Evolutionary conservation across 2,797 vertebrate species (phyloP).

Genomic region (Cottoperca gobio): DNA sequence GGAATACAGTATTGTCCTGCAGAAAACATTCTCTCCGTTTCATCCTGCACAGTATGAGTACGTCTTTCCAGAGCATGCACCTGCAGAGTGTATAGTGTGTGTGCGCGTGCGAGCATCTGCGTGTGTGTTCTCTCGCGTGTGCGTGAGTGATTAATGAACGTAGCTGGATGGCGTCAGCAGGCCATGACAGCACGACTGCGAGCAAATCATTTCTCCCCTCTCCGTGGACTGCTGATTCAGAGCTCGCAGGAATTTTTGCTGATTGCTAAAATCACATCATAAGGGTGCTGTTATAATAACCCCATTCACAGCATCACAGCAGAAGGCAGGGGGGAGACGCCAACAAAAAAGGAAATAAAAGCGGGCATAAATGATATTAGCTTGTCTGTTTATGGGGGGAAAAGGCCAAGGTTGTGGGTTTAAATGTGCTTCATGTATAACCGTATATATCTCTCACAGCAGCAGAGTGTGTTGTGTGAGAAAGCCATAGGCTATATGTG

Average conservation of each 20-base stretch:
- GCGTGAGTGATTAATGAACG: conserved; percentile 79
- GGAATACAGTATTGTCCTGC: conserved; percentile 1
- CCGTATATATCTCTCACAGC: background rate
- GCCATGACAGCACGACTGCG: conserved; percentile 74
- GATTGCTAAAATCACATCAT: conserved; percentile 70
- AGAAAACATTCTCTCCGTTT: conserved; percentile 13
- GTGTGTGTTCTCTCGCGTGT: conserved; percentile 1
- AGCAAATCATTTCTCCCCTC: conserved; percentile 70
- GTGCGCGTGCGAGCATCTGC: background rate
- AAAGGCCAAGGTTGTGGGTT: conserved; percentile 5
- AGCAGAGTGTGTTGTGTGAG: background rate
- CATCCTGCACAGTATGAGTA: background rate
- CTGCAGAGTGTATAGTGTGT: conserved; percentile 9
- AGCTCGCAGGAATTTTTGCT: conserved; percentile 66
- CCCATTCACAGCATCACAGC: conserved; percentile 59
- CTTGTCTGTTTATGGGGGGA: conserved; percentile 14
- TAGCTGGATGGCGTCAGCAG: conserved; percentile 66
- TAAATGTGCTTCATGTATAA: background rate
- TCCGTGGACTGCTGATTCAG: conserved; percentile 75
- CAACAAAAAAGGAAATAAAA: conserved; percentile 47
- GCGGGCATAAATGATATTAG: conserved; percentile 34
- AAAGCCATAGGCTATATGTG: background rate
- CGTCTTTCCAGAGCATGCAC: background rate
- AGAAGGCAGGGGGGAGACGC: conserved; percentile 13
- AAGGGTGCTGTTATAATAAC: conserved; percentile 62